phyloP scores from a whole-genome alignment of 2,888 invertebrate species.

The Dolichopus griseipennis region DNA sequence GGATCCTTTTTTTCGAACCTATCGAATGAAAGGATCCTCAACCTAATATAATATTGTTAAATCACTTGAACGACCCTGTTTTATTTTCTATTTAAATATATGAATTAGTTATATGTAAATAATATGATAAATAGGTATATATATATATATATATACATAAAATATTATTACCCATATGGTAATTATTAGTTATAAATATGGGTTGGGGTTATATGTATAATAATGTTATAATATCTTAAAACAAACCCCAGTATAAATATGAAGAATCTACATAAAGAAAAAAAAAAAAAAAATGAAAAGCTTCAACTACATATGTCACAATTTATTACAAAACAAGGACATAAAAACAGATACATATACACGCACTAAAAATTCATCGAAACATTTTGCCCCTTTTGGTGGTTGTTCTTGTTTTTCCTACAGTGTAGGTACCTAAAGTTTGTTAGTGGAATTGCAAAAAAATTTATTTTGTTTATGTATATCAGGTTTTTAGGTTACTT shows the following conservation, averaged over 20 bases:
- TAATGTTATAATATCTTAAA: no score
- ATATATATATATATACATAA: background rate
- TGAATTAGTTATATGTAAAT: background rate
- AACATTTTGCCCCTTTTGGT: background rate
- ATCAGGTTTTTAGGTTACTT: no score
- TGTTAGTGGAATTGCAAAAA: background rate
- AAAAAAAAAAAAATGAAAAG: background rate
- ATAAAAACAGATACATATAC: background rate
- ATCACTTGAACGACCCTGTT: no score
- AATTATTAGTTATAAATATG: background rate
- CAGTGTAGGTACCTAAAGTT: background rate
- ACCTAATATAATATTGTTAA: no score
- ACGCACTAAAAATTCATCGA: no score
- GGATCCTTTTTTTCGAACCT: no score
- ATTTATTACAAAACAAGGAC: background rate
- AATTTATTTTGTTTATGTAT: background rate
- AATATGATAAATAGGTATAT: background rate
- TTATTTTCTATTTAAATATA: background rate
- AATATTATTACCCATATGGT: background rate
- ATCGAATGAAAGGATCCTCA: no score
- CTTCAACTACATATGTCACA: background rate
- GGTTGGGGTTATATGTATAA: background rate
- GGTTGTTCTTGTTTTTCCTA: background rate
- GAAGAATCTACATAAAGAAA: background rate
- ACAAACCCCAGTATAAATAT: background rate